These are phyloP conservation scores for Danio tinwini DNA, from an alignment of 2,797 vertebrate species.

Conservation along the genomic window DNA sequence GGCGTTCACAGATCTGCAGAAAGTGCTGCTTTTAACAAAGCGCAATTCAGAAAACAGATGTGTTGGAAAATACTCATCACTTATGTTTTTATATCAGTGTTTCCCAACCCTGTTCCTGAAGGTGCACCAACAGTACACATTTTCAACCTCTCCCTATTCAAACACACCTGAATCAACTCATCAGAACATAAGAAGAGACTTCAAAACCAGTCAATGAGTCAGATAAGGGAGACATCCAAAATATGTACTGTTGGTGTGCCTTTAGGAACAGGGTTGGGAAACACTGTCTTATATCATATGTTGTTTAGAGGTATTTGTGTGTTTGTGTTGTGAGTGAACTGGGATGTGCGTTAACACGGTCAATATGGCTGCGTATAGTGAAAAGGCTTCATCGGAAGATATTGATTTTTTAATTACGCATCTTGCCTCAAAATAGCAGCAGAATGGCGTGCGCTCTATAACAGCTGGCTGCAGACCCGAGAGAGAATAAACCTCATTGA, in stretches of 20 bases:
- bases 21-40: constrained; percentile 12
- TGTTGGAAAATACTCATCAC: background rate
- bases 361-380: constrained; percentile 61
- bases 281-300: constrained; percentile 28
- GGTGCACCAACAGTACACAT: too few relatives aligned
- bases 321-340: constrained; percentile 38
- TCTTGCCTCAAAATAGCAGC: constrained; percentile 45
- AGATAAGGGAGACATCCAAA: too few relatives aligned
- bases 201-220: too few relatives aligned
- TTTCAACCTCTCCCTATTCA: too few relatives aligned
- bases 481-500: constrained; percentile 62
- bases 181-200: too few relatives aligned
- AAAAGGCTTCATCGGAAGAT: constrained; percentile 59
- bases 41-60: background rate
- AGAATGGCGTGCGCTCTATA: constrained; percentile 53
- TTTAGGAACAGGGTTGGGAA: too few relatives aligned
- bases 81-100: background rate
- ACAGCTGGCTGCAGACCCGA: constrained; percentile 52
- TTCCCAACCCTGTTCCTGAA: too few relatives aligned
- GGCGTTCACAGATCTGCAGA: constrained; percentile 1
- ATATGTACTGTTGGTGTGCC: too few relatives aligned
- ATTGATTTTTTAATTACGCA: constrained; percentile 66
- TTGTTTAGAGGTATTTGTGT: constrained; percentile 47
- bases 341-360: constrained; percentile 50
- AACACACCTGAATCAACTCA: too few relatives aligned